Evolutionary conservation across 2,797 vertebrate species (phyloP).

Genomic region (Rhinogobio ventralis): DNA sequence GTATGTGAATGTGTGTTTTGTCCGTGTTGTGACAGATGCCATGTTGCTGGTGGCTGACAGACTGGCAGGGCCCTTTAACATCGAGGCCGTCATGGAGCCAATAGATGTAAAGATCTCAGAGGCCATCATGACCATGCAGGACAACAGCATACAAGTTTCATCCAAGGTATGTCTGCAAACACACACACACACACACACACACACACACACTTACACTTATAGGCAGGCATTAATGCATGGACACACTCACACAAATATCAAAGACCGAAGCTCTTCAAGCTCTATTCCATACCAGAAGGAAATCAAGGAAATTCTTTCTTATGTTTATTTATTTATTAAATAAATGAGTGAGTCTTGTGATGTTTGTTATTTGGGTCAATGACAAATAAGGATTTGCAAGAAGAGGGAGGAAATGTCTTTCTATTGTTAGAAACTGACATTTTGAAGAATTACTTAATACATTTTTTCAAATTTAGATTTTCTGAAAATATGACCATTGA

Average conservation of each 20-base stretch:
- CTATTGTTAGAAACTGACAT: neutral
- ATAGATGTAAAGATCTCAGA: slow-evolving; percentile 98
- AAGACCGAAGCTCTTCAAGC: neutral
- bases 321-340: neutral
- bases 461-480: too few relatives aligned
- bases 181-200: neutral
- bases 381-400: neutral
- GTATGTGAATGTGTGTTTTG: neutral
- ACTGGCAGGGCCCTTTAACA: slow-evolving; percentile 93
- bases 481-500: too few relatives aligned
- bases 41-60: slow-evolving; percentile 95
- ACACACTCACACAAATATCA: neutral
- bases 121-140: slow-evolving; percentile 97
- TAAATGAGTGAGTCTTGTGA: neutral
- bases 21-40: slow-evolving; percentile 84
- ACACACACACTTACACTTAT: neutral
- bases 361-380: neutral
- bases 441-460: neutral
- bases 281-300: neutral
- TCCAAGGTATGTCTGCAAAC: slow-evolving; percentile 83
- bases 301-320: neutral
- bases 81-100: slow-evolving; percentile 92
- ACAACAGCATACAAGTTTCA: slow-evolving; percentile 95
- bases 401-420: neutral
- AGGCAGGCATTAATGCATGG: neutral